These are phyloP conservation scores for Heterochromis multidens DNA, from an alignment of 2,113 vertebrate genomes.

Conservation along the genomic window DNA sequence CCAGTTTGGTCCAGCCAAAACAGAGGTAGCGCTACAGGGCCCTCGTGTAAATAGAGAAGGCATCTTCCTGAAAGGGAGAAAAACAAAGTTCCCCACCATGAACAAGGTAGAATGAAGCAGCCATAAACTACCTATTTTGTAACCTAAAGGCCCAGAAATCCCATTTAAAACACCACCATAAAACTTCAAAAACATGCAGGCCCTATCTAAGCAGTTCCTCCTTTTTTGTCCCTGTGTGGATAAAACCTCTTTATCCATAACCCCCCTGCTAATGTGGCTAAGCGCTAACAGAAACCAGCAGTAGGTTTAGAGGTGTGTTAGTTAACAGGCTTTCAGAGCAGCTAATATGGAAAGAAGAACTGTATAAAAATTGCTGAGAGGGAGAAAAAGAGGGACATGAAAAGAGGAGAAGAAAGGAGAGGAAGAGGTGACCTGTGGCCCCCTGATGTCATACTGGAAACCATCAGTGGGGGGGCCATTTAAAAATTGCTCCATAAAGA, in stretches of 20 bases:
- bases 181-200: conserved; percentile 61
- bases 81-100: background rate
- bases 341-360: conserved; percentile 63
- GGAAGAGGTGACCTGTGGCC: conserved; percentile 62
- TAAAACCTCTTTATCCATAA: conserved; percentile 17
- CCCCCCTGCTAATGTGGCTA: conserved; percentile 58
- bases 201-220: conserved; percentile 18
- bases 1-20: background rate
- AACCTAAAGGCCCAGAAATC: conserved; percentile 22
- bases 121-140: conserved; percentile 24
- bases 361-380: conserved; percentile 67
- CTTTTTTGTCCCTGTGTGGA: background rate
- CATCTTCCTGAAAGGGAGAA: background rate
- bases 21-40: background rate
- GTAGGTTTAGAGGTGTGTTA: conserved; percentile 31
- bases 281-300: conserved; percentile 68
- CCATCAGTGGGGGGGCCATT: conserved; percentile 42
- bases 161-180: conserved; percentile 51
- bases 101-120: background rate
- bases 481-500: conserved; percentile 57
- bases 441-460: conserved; percentile 63
- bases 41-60: background rate
- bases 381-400: conserved; percentile 49
- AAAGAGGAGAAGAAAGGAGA: conserved; percentile 66
- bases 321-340: conserved; percentile 52